Conservation (phyloP, 2,113 vertebrate species). For the Nibea coibor region DNA sequence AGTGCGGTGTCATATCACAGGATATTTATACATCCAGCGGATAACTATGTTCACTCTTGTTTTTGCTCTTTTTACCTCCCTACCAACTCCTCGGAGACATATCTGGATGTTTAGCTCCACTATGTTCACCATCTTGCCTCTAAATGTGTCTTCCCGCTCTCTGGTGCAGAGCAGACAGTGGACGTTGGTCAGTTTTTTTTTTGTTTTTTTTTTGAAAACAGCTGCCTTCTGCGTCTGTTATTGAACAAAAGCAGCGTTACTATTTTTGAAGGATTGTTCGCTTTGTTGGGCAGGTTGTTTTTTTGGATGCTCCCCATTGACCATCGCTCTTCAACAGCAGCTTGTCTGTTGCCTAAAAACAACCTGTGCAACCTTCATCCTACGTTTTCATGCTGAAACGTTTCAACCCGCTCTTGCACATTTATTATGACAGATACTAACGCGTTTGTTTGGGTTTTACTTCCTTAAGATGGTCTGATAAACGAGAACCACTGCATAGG, state of each 20-base stretch:
- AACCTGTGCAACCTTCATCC: neutral
- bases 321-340: neutral
- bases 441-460: neutral
- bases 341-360: neutral
- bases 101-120: neutral
- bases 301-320: too few relatives aligned
- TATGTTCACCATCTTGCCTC: neutral
- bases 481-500: neutral
- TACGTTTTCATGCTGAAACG: neutral
- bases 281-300: neutral
- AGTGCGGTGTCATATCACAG: neutral
- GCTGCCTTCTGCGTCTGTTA: neutral
- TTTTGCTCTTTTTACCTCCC: neutral
- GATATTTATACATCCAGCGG: neutral
- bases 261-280: neutral
- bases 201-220: neutral
- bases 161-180: too few relatives aligned
- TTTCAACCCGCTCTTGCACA: neutral
- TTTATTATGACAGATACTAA: neutral
- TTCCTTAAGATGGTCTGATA: conserved; percentile 1
- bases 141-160: neutral
- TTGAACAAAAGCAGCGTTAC: neutral
- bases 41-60: neutral
- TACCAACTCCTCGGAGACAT: neutral
- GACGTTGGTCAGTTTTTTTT: neutral